Percentiles rank a stretch among this genome's conserved stretches.
phyloP scores from a whole-genome alignment of 1,140 invertebrate genomes.

The Drosophila mojavensis region DNA sequence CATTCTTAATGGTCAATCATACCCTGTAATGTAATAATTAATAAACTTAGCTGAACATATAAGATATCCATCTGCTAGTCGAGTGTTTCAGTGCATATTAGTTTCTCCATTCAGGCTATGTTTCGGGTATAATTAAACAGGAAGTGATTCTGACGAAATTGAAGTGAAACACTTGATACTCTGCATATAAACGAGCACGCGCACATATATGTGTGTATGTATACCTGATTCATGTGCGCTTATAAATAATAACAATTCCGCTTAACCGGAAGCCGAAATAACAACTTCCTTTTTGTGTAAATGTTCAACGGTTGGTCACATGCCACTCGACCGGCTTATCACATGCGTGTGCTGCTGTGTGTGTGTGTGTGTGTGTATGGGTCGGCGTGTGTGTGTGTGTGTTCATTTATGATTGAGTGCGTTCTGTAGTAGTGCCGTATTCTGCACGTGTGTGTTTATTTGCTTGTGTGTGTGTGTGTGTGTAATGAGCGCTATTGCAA shows the following conservation, averaged over 20 bases:
- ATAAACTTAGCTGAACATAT: not conserved
- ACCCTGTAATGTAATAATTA: not conserved
- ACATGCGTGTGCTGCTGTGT: conserved; percentile 28
- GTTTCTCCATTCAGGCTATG: not conserved
- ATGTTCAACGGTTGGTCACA: conserved; percentile 73
- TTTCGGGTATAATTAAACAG: conserved; percentile 15
- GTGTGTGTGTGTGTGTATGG: conserved; percentile 52
- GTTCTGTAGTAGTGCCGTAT: conserved; percentile 35
- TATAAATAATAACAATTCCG: conserved; percentile 78
- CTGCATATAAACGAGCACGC: not conserved
- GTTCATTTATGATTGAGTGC: conserved; percentile 77
- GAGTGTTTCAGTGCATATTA: not conserved
- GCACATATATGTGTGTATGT: not conserved
- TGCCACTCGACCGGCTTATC: conserved; percentile 51
- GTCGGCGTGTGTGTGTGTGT: conserved; percentile 53
- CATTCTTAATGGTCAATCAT: no score
- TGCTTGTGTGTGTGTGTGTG: conserved; percentile 7
- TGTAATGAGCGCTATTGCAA: conserved; percentile 34
- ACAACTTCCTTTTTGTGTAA: conserved; percentile 80
- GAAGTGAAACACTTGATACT: conserved; percentile 18
- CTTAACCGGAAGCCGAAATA: conserved; percentile 78
- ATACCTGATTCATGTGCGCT: conserved; percentile 33
- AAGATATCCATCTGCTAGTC: not conserved
- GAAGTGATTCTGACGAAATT: conserved; percentile 23
- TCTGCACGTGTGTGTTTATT: conserved; percentile 5